Base-by-base conservation (phyloP, 2,797 vertebrate species). In the Spinus olivaceus region DNA sequence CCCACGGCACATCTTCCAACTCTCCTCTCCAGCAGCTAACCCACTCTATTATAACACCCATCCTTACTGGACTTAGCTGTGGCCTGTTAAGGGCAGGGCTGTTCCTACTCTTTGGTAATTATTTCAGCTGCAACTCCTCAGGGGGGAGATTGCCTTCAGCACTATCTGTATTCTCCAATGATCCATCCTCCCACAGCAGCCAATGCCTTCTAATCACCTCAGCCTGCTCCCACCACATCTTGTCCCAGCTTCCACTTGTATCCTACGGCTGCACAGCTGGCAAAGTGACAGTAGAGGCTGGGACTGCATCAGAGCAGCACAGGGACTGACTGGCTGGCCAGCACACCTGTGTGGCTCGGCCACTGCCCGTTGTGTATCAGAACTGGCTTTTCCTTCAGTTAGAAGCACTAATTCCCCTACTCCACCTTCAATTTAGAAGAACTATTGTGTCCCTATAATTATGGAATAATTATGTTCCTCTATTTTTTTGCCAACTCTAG, bases 11-110 rank as follows among this genome's bases (percentile, higher is more conserved):
- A 56, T 2, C n/a, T 10, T 24, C n/a, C 54, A 56, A 11, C 8
- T 24, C 47, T 47, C n/a, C n/a, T 10, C 22, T 16, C 2, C 0
- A 24, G 1, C 7, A 24, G 22, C 22, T 33, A 24, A 56, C 9
- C 3, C 54, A 24, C n/a, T 56, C n/a, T 56, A 33, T 24, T 24
- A 8, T 16, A 56, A 1, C 54, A 56, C 54, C 14, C 54, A 56
- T 33, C n/a, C 54, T 33, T 11, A 33, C 0, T 33, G 54, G 14
- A 16, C 54, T 24, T 1, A 33, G 54, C n/a, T 24, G 54, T 56
- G 54, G 4, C n/a, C 54, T 56, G 0, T 24, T 23, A 11, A 56
- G 14, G n/a, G 14, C 54, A 56, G 54, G n/a, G 54, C 22, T 33
- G 22, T 8, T 56, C 22, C 54, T 56, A 5, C 54, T 56, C 54